These are phyloP conservation scores for Neoaliturus tenellus DNA, from an alignment of 2,888 invertebrate genomes.

Conservation along the genomic window DNA sequence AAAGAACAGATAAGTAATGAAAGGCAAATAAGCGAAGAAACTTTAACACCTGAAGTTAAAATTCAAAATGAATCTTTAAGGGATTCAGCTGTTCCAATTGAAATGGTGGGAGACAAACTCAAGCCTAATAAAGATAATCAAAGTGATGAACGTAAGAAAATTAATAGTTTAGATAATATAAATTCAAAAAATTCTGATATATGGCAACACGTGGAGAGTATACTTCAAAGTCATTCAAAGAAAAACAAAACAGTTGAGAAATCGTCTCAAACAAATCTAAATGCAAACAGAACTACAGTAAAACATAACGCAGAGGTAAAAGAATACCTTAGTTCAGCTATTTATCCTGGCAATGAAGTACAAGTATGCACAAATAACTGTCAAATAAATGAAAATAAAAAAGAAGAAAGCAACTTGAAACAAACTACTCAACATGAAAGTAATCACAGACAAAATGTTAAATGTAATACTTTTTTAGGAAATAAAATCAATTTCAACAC, in stretches of 20 bases:
- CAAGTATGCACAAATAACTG: not conserved
- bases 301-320: not conserved
- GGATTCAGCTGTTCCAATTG: not conserved
- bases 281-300: not conserved
- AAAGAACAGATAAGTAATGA: not conserved
- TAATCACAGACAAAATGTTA: not conserved
- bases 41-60: not conserved
- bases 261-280: not conserved
- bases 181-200: not conserved
- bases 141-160: not conserved
- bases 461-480: not conserved
- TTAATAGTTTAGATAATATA: not conserved
- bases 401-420: not conserved
- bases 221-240: not conserved
- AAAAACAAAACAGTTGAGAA: not conserved
- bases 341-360: not conserved
- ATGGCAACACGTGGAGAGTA: slow-evolving; percentile 3
- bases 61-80: not conserved
- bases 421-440: not conserved
- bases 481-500: not conserved
- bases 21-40: not conserved
- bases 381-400: not conserved
- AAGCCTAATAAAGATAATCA: not conserved
- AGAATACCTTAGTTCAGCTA: not conserved
- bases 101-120: not conserved